These are phyloP conservation scores for Sternarchorhynchus goeldii DNA, from an alignment of 2,797 vertebrate species.

Conservation along the genomic window DNA sequence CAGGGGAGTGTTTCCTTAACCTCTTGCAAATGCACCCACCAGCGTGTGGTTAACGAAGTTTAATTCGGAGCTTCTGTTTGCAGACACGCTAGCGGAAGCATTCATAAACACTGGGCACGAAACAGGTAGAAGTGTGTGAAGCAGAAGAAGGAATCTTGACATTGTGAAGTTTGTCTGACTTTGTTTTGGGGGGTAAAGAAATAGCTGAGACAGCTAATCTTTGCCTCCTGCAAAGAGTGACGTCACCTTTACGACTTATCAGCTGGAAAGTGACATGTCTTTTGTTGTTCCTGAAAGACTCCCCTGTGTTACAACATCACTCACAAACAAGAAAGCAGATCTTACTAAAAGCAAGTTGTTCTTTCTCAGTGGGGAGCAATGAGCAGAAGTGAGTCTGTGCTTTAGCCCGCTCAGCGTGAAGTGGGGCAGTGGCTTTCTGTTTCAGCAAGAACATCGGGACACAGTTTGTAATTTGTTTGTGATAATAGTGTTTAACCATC, in stretches of 20 bases:
- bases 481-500: slow-evolving; percentile 8
- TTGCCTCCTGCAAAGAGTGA: slow-evolving; percentile 45
- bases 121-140: slow-evolving; percentile 24
- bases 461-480: slow-evolving; percentile 16
- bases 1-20: not conserved
- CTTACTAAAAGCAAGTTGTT: slow-evolving; percentile 50
- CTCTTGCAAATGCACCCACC: not conserved
- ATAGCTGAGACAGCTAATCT: slow-evolving; percentile 48
- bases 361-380: slow-evolving; percentile 12
- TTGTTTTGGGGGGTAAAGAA: slow-evolving; percentile 42
- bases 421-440: slow-evolving; percentile 6
- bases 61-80: slow-evolving; percentile 25
- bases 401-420: slow-evolving; percentile 25
- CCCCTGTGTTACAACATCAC: slow-evolving; percentile 37
- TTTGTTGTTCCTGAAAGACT: slow-evolving; percentile 51
- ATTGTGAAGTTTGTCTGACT: slow-evolving; percentile 45
- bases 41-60: not conserved
- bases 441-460: not conserved
- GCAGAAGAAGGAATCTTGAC: slow-evolving; percentile 28
- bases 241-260: slow-evolving; percentile 53
- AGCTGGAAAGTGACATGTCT: slow-evolving; percentile 53
- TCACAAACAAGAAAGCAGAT: slow-evolving; percentile 33
- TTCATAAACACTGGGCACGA: not conserved
- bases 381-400: not conserved
- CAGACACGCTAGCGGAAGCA: slow-evolving; percentile 14